A percentile compares a stretch with the other conserved stretches of the same genome.
phyloP scores from a whole-genome alignment of 2,113 vertebrate genomes.

The Hemiprocne comata region DNA sequence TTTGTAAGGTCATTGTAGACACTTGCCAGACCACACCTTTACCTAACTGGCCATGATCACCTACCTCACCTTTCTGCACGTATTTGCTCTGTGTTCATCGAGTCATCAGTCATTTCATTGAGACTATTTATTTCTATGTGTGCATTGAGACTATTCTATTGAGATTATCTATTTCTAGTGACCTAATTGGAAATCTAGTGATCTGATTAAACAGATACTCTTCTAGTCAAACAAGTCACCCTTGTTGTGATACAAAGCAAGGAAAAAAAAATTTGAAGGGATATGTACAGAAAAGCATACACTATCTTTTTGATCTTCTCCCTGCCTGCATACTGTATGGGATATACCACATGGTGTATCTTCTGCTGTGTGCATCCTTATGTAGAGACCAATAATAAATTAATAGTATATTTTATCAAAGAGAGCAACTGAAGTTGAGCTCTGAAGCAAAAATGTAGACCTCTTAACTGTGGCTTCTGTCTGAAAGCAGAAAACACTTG shows the following conservation, averaged over 20 bases:
- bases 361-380: background rate
- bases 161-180: background rate
- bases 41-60: background rate
- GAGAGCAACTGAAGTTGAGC: background rate
- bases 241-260: background rate
- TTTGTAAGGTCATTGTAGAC: background rate
- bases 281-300: background rate
- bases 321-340: background rate
- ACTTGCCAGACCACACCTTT: background rate
- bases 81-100: background rate
- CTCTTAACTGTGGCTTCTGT: background rate
- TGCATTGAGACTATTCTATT: background rate
- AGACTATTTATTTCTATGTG: background rate
- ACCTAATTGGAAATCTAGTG: too few species aligned
- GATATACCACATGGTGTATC: background rate
- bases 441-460: background rate
- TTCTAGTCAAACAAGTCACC: background rate
- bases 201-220: background rate
- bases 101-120: background rate
- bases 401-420: background rate
- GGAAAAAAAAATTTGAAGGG: background rate
- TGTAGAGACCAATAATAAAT: background rate
- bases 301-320: background rate
- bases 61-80: background rate
- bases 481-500: background rate